phyloP scores from a whole-genome alignment of 2,113 vertebrate species.

The Steatornis caripensis region DNA sequence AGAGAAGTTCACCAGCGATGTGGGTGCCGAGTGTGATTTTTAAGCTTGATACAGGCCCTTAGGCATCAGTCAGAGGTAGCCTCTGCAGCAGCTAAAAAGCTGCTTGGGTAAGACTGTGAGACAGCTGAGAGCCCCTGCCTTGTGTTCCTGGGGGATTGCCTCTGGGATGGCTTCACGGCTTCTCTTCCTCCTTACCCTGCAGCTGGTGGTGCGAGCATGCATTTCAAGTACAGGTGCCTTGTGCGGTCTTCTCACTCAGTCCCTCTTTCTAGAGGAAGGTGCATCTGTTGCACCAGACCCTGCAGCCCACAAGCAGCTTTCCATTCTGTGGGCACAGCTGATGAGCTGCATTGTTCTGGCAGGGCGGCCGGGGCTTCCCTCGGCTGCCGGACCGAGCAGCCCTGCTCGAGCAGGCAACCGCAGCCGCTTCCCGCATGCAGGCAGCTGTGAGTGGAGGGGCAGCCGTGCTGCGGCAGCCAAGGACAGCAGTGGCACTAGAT shows the following conservation, averaged over 20 bases:
- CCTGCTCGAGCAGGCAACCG: too few species aligned
- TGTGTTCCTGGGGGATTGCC: not conserved
- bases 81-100: not conserved
- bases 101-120: not conserved
- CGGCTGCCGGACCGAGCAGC: too few species aligned
- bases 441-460: not conserved
- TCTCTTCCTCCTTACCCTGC: not conserved
- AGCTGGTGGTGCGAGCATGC: too few species aligned
- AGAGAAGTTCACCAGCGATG: not conserved
- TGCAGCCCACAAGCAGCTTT: not conserved
- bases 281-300: too few species aligned
- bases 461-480: not conserved
- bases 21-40: not conserved
- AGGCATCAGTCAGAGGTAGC: not conserved
- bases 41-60: not conserved
- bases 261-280: too few species aligned
- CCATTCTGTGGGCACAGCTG: not conserved
- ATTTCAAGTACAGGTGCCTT: not conserved
- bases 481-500: too few species aligned
- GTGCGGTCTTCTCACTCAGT: not conserved
- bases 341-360: too few species aligned
- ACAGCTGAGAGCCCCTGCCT: too few species aligned
- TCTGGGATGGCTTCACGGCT: not conserved
- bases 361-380: rapidly evolving
- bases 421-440: too few species aligned